Evolutionary conservation across 2,113 vertebrate genomes (phyloP), one percentile per base, ranked within the genome.

Genomic region (Nerophis ophidion): DNA sequence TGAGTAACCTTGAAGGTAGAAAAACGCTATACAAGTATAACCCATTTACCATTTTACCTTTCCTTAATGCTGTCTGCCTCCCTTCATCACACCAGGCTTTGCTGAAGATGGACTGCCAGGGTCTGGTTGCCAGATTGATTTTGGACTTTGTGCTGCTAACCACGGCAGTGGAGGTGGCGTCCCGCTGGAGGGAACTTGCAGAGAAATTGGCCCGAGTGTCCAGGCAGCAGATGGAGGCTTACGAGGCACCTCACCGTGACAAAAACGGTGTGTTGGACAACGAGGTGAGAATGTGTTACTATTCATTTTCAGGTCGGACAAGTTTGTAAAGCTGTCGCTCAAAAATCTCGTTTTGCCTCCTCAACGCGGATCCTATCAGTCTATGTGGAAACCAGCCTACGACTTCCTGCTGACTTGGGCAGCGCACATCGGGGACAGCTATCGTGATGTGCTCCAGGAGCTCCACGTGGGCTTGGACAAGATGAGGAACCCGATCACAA

Each of bases 371-470:
- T 35, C 36, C 48, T 16, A 45, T 46, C 75, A 98, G 97, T 94
- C 93, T 69, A 99, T 99, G 96, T 99, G 96, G 97, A 99, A 99
- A 66, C 96, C 97, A 0, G 97, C 97, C 0, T 99, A 97, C 0
- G 97, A 98, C 83, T 99, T 99, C 76, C 87, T 99, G 58, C 85
- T 99, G 36, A 99, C 95, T 0, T 99, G 97, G 97, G 96, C 95
- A 5, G 91, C 91, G 57, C 95, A 96, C 75, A 79, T 98, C 1
- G 97, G 97, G 0, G 97, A 99, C 84, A 98, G 97, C 88, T 99
- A 98, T 82, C 86, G 96, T 0, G 97, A 99, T 0, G 92, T 99
- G 64, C 93, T 98, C 84, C 97, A 99, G 81, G 97, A 99, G 77
- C 91, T 99, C 26, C 97, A 99, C 80, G 80, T 84, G 0, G 96